phyloP scores from a whole-genome alignment of 2,888 invertebrate species.

The Agrotis exclamationis region DNA sequence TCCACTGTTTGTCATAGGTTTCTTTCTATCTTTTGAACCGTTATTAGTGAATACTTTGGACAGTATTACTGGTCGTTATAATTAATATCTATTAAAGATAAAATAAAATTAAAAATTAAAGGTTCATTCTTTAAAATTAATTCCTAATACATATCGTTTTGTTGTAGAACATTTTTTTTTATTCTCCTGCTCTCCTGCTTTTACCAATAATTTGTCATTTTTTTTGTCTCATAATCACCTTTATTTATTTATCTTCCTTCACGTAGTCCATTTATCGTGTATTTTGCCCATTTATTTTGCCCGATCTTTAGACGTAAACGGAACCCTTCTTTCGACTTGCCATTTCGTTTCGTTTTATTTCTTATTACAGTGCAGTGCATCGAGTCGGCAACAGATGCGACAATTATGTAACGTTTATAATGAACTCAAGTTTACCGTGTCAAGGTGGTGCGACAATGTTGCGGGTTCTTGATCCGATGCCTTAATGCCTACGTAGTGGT shows the following conservation, averaged over 20 bases:
- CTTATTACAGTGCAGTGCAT: constrained; percentile 7
- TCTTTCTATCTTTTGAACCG: background rate
- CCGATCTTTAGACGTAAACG: background rate
- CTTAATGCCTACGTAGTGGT: background rate
- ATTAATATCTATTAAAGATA: too few relatives aligned
- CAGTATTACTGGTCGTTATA: background rate
- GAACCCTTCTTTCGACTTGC: background rate
- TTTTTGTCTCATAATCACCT: too few relatives aligned
- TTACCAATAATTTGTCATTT: too few relatives aligned
- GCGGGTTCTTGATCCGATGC: constrained; percentile 61
- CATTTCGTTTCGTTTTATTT: constrained; percentile 5
- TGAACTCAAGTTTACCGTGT: constrained; percentile 70
- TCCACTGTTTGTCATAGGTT: background rate
- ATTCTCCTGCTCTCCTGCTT: too few relatives aligned
- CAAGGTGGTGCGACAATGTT: constrained; percentile 73
- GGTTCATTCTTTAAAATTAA: too few relatives aligned
- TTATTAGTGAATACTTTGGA: background rate
- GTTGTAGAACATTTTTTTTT: too few relatives aligned
- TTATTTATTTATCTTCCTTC: too few relatives aligned
- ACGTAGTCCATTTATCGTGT: too few relatives aligned
- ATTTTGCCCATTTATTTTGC: too few relatives aligned
- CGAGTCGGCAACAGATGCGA: constrained; percentile 34
- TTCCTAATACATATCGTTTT: too few relatives aligned
- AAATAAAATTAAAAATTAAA: too few relatives aligned
- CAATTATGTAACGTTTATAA: constrained; percentile 58